Evolutionary conservation across 2,113 vertebrate genomes (phyloP).

Genomic region (Cromileptes altivelis): DNA sequence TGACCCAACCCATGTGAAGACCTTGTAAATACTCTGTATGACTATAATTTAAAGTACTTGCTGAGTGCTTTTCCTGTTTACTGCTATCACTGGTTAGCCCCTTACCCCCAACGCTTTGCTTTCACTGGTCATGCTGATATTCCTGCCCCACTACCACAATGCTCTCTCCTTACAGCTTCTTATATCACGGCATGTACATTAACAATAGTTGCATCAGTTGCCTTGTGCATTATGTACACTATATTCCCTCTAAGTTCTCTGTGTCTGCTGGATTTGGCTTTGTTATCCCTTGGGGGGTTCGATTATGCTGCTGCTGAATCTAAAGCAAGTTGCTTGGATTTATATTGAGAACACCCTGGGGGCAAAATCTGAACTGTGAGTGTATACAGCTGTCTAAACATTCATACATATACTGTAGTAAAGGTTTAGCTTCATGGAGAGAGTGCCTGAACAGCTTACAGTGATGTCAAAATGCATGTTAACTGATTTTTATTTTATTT

Average conservation of each 20-base stretch:
- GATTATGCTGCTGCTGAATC: slow-evolving; percentile 24
- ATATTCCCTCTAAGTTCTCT: slow-evolving; percentile 14
- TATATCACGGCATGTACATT: background rate
- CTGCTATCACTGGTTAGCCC: background rate
- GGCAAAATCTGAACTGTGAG: slow-evolving; percentile 9
- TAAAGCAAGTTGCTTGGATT: slow-evolving; percentile 25
- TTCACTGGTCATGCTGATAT: background rate
- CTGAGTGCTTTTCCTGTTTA: background rate
- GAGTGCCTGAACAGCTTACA: background rate
- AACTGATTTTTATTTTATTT: background rate
- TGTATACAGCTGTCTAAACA: slow-evolving; percentile 11
- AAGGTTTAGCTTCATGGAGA: background rate
- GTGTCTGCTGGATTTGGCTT: background rate
- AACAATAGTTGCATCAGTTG: slow-evolving; percentile 26
- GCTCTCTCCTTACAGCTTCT: background rate
- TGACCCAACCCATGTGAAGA: no score
- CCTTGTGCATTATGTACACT: slow-evolving; percentile 29
- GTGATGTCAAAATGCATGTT: background rate
- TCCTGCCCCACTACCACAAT: background rate
- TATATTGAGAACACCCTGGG: slow-evolving; percentile 10
- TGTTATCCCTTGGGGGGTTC: slow-evolving; percentile 15
- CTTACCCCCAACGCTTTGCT: background rate
- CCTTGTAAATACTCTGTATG: background rate
- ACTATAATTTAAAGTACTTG: slow-evolving; percentile 2
- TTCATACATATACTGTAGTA: background rate